Evolutionary conservation across 2,113 vertebrate species (phyloP).

Genomic region (Ptilorrhoa leucosticta): DNA sequence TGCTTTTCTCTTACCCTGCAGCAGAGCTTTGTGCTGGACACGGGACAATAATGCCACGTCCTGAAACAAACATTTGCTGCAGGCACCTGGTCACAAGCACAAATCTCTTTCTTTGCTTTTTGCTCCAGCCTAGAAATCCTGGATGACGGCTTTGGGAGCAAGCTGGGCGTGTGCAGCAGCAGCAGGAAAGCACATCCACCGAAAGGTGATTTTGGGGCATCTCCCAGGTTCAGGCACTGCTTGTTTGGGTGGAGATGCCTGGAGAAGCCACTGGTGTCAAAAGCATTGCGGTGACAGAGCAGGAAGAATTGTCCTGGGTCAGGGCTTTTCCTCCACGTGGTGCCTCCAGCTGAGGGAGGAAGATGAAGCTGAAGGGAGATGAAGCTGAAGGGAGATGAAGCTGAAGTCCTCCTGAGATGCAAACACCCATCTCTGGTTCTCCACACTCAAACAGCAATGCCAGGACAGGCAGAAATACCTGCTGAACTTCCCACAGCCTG

Average conservation of each 20-base stretch:
- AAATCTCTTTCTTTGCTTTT: background rate
- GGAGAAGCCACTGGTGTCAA: background rate
- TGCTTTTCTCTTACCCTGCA: background rate
- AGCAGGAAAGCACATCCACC: background rate
- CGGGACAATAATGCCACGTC: fast-evolving
- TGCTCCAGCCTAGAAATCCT: background rate
- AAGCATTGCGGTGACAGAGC: background rate
- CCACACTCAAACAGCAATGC: background rate
- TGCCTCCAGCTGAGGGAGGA: background rate
- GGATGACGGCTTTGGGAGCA: background rate
- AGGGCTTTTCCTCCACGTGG: background rate
- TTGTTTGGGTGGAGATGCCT: background rate
- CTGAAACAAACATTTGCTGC: background rate
- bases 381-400: background rate
- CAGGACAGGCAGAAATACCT: background rate
- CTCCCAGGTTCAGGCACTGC: background rate
- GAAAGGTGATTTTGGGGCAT: background rate
- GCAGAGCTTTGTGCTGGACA: background rate
- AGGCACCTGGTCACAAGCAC: background rate
- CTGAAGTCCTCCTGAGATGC: background rate
- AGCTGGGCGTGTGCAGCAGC: background rate
- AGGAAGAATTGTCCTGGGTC: background rate
- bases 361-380: background rate
- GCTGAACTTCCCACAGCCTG: background rate
- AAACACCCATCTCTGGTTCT: background rate